Evolutionary conservation across 2,888 invertebrate genomes (phyloP).

Genomic region (Campoletis raptor): DNA sequence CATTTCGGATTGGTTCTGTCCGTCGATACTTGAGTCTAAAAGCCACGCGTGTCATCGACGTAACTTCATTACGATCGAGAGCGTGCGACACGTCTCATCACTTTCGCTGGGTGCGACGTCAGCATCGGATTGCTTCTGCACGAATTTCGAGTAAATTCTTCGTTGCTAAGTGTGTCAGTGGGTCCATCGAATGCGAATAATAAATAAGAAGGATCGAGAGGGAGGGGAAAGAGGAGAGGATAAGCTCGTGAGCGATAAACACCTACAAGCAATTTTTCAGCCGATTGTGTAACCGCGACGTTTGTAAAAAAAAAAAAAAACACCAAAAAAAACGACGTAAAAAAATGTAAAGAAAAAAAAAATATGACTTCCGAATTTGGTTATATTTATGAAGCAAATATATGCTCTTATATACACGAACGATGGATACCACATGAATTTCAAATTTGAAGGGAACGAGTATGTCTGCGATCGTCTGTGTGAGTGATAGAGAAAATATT

Average conservation of each 20-base stretch:
- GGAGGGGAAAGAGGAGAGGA: slow-evolving; percentile 2
- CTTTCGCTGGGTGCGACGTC: slow-evolving; percentile 76
- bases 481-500: slow-evolving; percentile 23
- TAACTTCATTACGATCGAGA: slow-evolving; percentile 77
- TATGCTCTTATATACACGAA: neutral
- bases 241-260: neutral
- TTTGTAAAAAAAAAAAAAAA: neutral
- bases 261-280: slow-evolving; percentile 8
- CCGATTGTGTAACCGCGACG: neutral
- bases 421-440: neutral
- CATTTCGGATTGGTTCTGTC: neutral
- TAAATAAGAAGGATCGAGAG: slow-evolving; percentile 73
- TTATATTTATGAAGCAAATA: neutral
- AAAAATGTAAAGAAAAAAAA: neutral
- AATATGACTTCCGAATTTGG: slow-evolving; percentile 7
- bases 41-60: slow-evolving; percentile 66
- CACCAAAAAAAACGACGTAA: neutral
- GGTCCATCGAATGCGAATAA: slow-evolving; percentile 78
- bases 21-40: neutral
- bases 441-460: neutral
- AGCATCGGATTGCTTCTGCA: slow-evolving; percentile 33
- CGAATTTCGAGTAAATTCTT: slow-evolving; percentile 61
- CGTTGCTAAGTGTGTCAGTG: slow-evolving; percentile 79
- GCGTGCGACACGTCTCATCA: slow-evolving; percentile 73
- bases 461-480: neutral